phyloP scores from a whole-genome alignment of 1,140 invertebrate species.

The Drosophila sp. region DNA sequence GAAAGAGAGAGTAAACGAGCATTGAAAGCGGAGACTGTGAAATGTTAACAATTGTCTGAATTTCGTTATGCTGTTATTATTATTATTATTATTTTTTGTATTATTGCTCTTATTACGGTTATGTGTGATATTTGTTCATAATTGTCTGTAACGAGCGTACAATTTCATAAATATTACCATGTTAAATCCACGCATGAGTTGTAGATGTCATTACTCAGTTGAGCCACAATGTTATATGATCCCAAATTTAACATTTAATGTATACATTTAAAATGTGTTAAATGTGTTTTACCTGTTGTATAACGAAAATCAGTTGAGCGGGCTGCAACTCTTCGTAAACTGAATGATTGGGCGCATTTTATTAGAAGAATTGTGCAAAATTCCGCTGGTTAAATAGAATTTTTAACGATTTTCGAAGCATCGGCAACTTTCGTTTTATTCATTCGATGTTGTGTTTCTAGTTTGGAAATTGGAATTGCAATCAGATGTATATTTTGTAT shows the following conservation, averaged over 20 bases:
- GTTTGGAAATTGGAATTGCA: slow-evolving; percentile 72
- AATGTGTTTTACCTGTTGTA: slow-evolving; percentile 40
- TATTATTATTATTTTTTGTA: slow-evolving; percentile 26
- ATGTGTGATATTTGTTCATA: slow-evolving; percentile 30
- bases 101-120: slow-evolving; percentile 27
- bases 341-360: slow-evolving; percentile 35
- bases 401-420: slow-evolving; percentile 31
- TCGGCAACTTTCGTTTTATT: slow-evolving; percentile 65
- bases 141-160: slow-evolving; percentile 20
- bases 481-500: slow-evolving; percentile 33
- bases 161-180: slow-evolving; percentile 22
- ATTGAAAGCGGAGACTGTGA: slow-evolving; percentile 52
- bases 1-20: slow-evolving; percentile 37
- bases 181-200: background rate
- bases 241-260: slow-evolving; percentile 1
- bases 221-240: slow-evolving; percentile 2
- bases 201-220: background rate
- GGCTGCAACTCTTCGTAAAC: slow-evolving; percentile 2
- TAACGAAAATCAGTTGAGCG: slow-evolving; percentile 33
- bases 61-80: slow-evolving; percentile 40
- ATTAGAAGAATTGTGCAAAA: slow-evolving; percentile 31
- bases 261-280: background rate
- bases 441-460: slow-evolving; percentile 30
- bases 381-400: slow-evolving; percentile 34
- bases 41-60: slow-evolving; percentile 68